Percentiles rank a stretch among this genome's conserved stretches.
Evolutionary conservation across 2,113 vertebrate species (phyloP).

Genomic region (Colistium nudipinnis): DNA sequence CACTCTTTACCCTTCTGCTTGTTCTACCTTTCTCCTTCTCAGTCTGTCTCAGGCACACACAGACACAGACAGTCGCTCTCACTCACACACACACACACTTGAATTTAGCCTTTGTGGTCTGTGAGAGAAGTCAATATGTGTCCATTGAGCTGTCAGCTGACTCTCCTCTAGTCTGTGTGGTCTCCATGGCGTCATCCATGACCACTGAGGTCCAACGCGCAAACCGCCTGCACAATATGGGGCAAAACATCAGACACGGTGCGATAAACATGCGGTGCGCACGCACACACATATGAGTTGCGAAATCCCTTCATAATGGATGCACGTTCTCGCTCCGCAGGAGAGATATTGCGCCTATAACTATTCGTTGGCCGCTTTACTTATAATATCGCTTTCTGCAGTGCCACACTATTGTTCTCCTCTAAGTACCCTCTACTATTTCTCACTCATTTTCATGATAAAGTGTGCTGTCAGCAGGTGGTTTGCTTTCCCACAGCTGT

Average conservation of each 20-base stretch:
- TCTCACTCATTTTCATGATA: slow-evolving; percentile 43
- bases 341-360: neutral
- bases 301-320: neutral
- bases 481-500: slow-evolving; percentile 53
- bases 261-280: neutral
- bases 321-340: neutral
- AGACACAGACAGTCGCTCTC: neutral
- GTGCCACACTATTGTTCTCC: slow-evolving; percentile 26
- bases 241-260: neutral
- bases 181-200: slow-evolving; percentile 69
- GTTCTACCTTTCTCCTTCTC: slow-evolving; percentile 16
- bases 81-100: slow-evolving; percentile 32
- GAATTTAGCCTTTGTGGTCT: slow-evolving; percentile 43
- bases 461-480: slow-evolving; percentile 54
- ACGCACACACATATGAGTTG: neutral
- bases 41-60: neutral
- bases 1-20: slow-evolving; percentile 7
- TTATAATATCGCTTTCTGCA: neutral
- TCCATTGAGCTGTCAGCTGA: slow-evolving; percentile 71
- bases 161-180: slow-evolving; percentile 45
- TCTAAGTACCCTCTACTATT: slow-evolving; percentile 21
- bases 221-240: slow-evolving; percentile 9
- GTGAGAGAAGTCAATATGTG: slow-evolving; percentile 80
- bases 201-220: slow-evolving; percentile 21
- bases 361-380: neutral